A percentile compares a stretch with the other conserved stretches of the same genome.
phyloP scores from a whole-genome alignment of 2,888 invertebrate genomes.

The Drosophila austrosaltans region DNA sequence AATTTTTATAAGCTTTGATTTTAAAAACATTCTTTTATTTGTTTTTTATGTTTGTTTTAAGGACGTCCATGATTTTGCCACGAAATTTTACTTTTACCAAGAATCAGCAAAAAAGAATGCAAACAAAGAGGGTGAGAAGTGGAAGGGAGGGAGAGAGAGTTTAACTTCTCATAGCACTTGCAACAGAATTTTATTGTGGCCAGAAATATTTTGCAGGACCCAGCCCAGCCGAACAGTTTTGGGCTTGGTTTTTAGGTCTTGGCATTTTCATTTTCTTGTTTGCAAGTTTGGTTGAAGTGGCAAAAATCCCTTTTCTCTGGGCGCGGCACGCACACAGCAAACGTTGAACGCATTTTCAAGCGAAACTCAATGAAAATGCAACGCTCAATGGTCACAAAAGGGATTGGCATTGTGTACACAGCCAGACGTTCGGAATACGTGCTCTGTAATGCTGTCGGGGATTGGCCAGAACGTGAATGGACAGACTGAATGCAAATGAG shows the following conservation, averaged over 20 bases:
- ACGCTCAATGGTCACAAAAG: constrained; percentile 35
- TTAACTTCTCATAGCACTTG: not conserved
- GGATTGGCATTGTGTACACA: constrained; percentile 25
- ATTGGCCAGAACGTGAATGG: constrained; percentile 16
- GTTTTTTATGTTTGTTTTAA: not conserved
- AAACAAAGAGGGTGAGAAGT: constrained; percentile 18
- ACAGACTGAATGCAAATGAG: constrained; percentile 28
- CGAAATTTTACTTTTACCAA: not conserved
- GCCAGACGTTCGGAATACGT: constrained; percentile 28
- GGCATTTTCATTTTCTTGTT: not conserved
- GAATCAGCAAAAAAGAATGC: constrained; percentile 37
- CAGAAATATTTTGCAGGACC: constrained; percentile 1
- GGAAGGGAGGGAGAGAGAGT: too few relatives aligned
- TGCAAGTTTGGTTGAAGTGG: constrained; percentile 1
- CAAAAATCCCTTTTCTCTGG: constrained; percentile 38
- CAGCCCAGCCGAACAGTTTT: not conserved
- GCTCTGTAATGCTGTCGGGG: constrained; percentile 13
- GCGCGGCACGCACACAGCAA: constrained; percentile 51
- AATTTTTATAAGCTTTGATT: too few relatives aligned
- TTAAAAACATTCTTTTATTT: too few relatives aligned
- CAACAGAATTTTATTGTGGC: constrained; percentile 10
- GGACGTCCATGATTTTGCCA: not conserved
- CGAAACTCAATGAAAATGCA: constrained; percentile 27
- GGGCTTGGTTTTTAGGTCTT: constrained; percentile 10
- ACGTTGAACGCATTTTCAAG: constrained; percentile 34